These are phyloP conservation scores for Tethea ocularis DNA, from an alignment of 2,888 invertebrate genomes.

Conservation along the genomic window DNA sequence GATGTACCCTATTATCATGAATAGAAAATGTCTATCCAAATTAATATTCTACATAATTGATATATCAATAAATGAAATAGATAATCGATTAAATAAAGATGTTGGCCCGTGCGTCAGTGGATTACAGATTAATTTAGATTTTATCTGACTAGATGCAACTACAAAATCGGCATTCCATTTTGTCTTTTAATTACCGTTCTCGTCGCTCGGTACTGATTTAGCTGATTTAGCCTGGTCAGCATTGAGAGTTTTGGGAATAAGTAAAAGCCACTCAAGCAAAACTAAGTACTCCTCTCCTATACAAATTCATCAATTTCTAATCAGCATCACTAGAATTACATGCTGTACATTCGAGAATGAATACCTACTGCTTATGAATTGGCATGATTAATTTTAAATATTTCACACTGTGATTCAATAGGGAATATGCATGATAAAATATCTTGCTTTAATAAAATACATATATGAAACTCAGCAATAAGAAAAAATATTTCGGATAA, in stretches of 20 bases:
- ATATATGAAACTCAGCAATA: too few relatives aligned
- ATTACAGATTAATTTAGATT: neutral
- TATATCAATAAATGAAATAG: neutral
- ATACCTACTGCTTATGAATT: too few relatives aligned
- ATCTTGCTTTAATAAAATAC: too few relatives aligned
- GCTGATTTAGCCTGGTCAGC: slow-evolving; percentile 24
- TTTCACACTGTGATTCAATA: slow-evolving; percentile 20
- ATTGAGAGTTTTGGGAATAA: slow-evolving; percentile 20
- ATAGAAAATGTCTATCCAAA: neutral
- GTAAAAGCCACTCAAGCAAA: too few relatives aligned
- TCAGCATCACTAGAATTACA: too few relatives aligned
- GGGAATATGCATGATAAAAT: too few relatives aligned
- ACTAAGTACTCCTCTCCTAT: too few relatives aligned
- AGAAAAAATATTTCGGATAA: too few relatives aligned
- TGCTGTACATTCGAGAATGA: too few relatives aligned
- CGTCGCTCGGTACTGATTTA: slow-evolving; percentile 17
- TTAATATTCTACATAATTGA: neutral
- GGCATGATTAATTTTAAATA: slow-evolving; percentile 57
- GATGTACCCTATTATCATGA: too few relatives aligned
- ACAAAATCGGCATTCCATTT: slow-evolving; percentile 11
- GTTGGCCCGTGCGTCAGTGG: neutral
- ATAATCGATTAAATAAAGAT: neutral
- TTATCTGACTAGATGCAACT: neutral
- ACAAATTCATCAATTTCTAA: too few relatives aligned
- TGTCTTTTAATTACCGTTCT: slow-evolving; percentile 32